Conservation (phyloP, 2,888 invertebrate species). For the Eugnorisma glareosa region DNA sequence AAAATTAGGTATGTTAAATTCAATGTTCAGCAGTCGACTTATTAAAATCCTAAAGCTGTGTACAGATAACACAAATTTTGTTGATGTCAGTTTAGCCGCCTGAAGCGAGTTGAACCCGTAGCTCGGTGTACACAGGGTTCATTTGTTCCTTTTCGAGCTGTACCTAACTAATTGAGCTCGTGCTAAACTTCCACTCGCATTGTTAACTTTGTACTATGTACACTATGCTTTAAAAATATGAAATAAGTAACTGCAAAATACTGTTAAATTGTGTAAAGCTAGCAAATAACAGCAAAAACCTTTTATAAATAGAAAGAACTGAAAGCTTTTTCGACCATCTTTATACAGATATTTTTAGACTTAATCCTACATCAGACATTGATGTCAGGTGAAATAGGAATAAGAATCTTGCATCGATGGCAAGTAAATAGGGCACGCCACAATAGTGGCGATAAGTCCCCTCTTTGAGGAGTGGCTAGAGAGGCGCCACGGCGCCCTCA, state of each 20-base stretch:
- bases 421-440: no score
- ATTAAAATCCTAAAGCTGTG: slow-evolving; percentile 44
- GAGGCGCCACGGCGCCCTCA: no score
- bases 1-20: slow-evolving; percentile 16
- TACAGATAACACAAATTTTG: slow-evolving; percentile 62
- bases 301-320: not conserved
- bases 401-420: not conserved
- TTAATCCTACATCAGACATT: not conserved
- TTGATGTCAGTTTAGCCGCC: slow-evolving; percentile 69
- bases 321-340: not conserved
- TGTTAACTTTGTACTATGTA: slow-evolving; percentile 60
- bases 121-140: slow-evolving; percentile 69
- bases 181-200: slow-evolving; percentile 68
- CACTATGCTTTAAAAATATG: slow-evolving; percentile 35
- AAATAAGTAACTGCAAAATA: not conserved
- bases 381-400: not conserved
- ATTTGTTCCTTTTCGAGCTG: slow-evolving; percentile 74
- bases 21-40: slow-evolving; percentile 19
- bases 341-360: not conserved
- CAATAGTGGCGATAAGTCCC: no score
- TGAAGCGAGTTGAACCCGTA: slow-evolving; percentile 69
- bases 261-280: not conserved
- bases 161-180: slow-evolving; percentile 73
- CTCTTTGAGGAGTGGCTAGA: no score
- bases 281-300: no score